Base-by-base conservation (phyloP, 2,888 invertebrate genomes). In the Criorhina ranunculi region DNA sequence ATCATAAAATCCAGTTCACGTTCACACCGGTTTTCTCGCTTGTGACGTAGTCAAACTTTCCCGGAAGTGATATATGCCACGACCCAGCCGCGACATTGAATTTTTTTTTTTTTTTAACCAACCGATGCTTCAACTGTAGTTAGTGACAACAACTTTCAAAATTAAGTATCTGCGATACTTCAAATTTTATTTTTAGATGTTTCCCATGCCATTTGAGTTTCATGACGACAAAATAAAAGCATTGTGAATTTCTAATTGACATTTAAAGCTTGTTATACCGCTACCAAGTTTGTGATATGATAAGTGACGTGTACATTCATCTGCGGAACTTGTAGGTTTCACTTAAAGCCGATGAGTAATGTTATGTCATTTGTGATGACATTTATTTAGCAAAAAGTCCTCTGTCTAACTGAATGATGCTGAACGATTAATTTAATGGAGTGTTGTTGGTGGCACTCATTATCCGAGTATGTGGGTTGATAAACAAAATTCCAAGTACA, bases 371-470 rank as follows among this genome's bases (percentile, higher is more conserved):
- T 35, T 35, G 19, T 6, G 4, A 15, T 8, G 53, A 31, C 53
- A 33, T 53, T 53, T 12, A 12, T 53, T 15, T 8, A 7, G 8
- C 31, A 53, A 8, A n/a, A n/a, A 11, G 11, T 5, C 15, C 17
- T 5, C 6, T 7, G 5, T 15, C 35, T 15, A 35, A 33, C 33
- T 17, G 55, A 55, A 15, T 15, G 2, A 49, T 33, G 33, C 15
- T 17, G n/a, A 55, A 15, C 15, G 17, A 55, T 33, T 55, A 33
- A 55, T 55, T 55, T 15, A 55, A 15, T 35, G 17, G 19, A 17
- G 55, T 55, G 55, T 11, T 53, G 53, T 11, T 53, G 53, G n/a
- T 31, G 7, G 17, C 17, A 33, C 5, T 11, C 1, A 15, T 5
- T 33, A 5, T 19, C 11, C 2, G 35, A 11, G 11, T 35, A 5